Evolutionary conservation across 1,140 invertebrate species (phyloP), one percentile per base, ranked within the genome.

Genomic region (Drosophila miranda): DNA sequence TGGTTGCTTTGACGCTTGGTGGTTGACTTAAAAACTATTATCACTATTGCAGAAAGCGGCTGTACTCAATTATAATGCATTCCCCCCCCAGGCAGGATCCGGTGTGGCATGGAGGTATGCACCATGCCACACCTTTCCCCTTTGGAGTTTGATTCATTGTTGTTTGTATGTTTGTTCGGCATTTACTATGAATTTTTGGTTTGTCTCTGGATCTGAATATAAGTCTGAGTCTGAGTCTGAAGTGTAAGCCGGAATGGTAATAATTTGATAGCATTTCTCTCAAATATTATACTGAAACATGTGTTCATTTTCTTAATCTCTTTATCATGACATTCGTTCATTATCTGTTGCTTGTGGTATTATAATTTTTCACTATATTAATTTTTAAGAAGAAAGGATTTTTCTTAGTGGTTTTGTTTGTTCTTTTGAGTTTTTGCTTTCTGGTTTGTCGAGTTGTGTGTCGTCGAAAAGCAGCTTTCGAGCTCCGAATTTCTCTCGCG

Each of bases 31-130:
- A 77, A 82, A 90, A 90, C 89, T 90, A 90, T 90, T 90, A 90
- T 90, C 89, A 90, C 89, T 90, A 90, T 90, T 90, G 89, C 89
- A 90, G 89, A 90, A 89, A 81, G 87, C 89, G 89, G 89, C 77
- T 90, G 79, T 90, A 76, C 67, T 87, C 70, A 82, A 78, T 78
- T 78, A 61, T 51, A 69, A 67, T 59, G 46, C 46, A 49, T 68
- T 76, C 54, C 28, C 42, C 53, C 53, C 34, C 16, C 16, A 16
- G 4, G 1, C 34, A 38, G 34, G 34, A 5, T 68, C 50, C 30
- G 51, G 26, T 34, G 30, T 19, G 43, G 44, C 26, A 23, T 42
- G 64, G 50, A 16, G 16, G 16, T 16, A 16, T 16, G 16, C 13
- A 14, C 16, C 46, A 30, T 54, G 42, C 52, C 48, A 11, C 21